Base-by-base conservation (phyloP, 2,113 vertebrate genomes). In the Istiophorus platypterus region DNA sequence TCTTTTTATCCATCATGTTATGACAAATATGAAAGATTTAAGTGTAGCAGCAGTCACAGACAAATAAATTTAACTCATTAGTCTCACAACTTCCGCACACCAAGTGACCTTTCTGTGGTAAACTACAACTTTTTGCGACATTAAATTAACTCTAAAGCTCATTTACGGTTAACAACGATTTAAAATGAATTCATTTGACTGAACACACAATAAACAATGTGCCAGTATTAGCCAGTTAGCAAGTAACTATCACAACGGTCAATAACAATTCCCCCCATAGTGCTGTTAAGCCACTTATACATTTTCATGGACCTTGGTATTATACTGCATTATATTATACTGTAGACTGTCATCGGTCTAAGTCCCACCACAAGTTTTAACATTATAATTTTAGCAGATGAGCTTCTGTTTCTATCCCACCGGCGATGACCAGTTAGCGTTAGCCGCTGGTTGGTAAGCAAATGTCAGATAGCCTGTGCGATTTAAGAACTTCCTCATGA, bases 351-450 rank as follows among this genome's bases (percentile, higher is more conserved):
- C 34, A 5, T 37, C 34, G 34, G 5, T 6, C 5, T 37, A 37
- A 37, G 34, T 6, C 5, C 37, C 37, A 39, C 37, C 7, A 39
- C 8, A 42, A 13, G 12, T 1, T 1, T 14, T 0, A 37, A 14
- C 1, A 9, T 47, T 61, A n/a, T 2, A 22, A 56, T 29, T n/a
- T 27, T 14, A 71, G 6, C 7, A 42, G 1, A 61, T 31, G 20
- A 34, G 3, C 12, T 24, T 1, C 18, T 45, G 34, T 41, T 22
- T 66, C 13, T 66, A 6, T 12, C 42, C 0, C 12, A 58, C 24
- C n/a, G 47, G 64, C 18, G 57, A 26, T 59, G 9, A 47, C 5
- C 37, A 1, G 66, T 83, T 90, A 87, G 90, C 88, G 58, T 85
- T 85, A 85, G 85, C 84, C 0, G 10, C n/a, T 39, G 41, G 5